phyloP scores from a whole-genome alignment of 2,888 invertebrate species.

The Spisula subtruncata region DNA sequence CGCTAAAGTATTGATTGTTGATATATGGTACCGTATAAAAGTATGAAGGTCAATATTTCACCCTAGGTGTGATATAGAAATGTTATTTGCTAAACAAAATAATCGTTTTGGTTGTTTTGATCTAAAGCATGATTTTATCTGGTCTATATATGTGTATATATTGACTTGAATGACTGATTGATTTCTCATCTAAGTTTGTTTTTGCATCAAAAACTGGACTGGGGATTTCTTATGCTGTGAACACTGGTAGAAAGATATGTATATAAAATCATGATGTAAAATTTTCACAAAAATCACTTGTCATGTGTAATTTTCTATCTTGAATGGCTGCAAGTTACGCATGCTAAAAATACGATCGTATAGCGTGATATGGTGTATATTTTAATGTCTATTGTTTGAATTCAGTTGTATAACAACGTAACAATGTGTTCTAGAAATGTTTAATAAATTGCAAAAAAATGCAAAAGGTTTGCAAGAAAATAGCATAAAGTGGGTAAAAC shows the following conservation, averaged over 20 bases:
- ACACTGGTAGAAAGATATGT: neutral
- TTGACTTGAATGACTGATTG: neutral
- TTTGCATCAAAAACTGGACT: neutral
- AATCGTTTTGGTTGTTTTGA: neutral
- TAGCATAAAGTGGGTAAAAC: no score
- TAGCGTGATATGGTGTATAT: neutral
- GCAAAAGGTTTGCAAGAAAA: no score
- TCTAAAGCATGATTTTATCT: no score
- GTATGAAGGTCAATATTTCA: neutral
- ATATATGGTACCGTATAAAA: neutral
- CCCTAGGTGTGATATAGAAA: neutral
- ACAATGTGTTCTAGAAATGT: no score
- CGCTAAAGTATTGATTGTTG: slow-evolving; percentile 29
- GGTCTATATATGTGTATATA: neutral
- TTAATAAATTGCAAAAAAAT: no score
- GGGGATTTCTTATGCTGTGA: neutral
- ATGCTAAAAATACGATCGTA: neutral
- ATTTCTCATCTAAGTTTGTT: neutral
- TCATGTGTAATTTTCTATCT: neutral
- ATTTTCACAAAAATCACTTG: neutral
- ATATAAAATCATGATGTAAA: neutral
- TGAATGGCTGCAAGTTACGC: neutral
- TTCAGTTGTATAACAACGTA: no score
- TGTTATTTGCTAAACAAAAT: slow-evolving; percentile 1
- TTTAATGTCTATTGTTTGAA: neutral